Conservation (phyloP, 2,888 invertebrate genomes). For the Bellardia pandia region DNA sequence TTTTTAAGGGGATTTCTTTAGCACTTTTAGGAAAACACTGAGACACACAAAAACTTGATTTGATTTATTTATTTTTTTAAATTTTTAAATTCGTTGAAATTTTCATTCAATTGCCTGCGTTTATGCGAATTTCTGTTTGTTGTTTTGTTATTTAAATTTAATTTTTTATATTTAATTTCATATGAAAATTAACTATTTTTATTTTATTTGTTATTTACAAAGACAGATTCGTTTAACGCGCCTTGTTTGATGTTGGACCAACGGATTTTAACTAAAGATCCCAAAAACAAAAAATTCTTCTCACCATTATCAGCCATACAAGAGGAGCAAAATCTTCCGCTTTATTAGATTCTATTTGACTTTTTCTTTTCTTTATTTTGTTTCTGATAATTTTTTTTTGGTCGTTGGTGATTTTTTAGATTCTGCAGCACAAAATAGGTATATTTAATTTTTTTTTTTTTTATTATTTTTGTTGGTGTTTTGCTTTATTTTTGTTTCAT, state of each 20-base stretch:
- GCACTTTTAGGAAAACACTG: slow-evolving; percentile 30
- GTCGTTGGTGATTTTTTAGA: slow-evolving; percentile 24
- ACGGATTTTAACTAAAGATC: slow-evolving; percentile 66
- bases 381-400: slow-evolving; percentile 6
- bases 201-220: slow-evolving; percentile 18
- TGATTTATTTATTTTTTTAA: slow-evolving; percentile 3
- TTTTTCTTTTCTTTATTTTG: slow-evolving; percentile 43
- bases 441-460: background rate
- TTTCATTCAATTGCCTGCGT: slow-evolving; percentile 70
- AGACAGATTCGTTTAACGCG: slow-evolving; percentile 59
- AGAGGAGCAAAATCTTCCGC: slow-evolving; percentile 63
- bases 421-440: slow-evolving; percentile 36
- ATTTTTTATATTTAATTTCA: background rate
- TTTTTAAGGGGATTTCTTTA: slow-evolving; percentile 21
- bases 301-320: slow-evolving; percentile 34
- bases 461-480: no score
- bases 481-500: slow-evolving; percentile 64
- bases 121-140: slow-evolving; percentile 38
- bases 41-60: background rate
- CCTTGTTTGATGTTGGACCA: slow-evolving; percentile 68
- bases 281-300: slow-evolving; percentile 53
- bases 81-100: slow-evolving; percentile 52
- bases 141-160: background rate
- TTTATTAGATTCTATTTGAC: slow-evolving; percentile 53
- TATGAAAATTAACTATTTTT: slow-evolving; percentile 2